Evolutionary conservation across 1,140 invertebrate species (phyloP), one percentile per base, ranked within the genome.

Genomic region (Heliconius nattereri): DNA sequence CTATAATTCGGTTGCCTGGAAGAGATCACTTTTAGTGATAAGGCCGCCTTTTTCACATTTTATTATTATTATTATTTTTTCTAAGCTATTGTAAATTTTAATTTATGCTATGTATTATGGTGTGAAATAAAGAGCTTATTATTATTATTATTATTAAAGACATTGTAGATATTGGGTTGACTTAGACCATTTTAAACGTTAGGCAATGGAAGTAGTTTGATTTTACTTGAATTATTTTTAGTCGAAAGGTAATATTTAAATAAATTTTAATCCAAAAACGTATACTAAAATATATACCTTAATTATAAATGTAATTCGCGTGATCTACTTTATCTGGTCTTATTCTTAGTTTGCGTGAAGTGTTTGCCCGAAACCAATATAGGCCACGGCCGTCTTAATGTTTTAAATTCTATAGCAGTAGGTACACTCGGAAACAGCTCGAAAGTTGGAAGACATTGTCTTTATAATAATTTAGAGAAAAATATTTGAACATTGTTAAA

Each of bases 391-490:
- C 23, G 60, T 66, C 60, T 66, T 66, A 66, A 66, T 26, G 60
- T 66, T 66, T 66, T 66, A 26, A 66, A 66, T 66, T 66, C 60
- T 66, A 66, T 66, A 26, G 60, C 29, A 66, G 60, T 66, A 66
- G 8, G 20, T 29, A 57, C 54, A 26, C n/a, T n/a, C n/a, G n/a
- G n/a, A n/a, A n/a, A n/a, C 54, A 26, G 11, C 60, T 66, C 60
- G 23, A 16, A 66, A 66, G 9, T 66, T 66, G 60, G 60, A 66
- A 66, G 60, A 66, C 60, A 26, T 66, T 73, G 45, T 40, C 40
- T 73, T 73, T 26, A 73, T 23, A 73, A 73, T 73, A 73, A n/a
- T 49, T 73, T 45, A 20, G 45, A 73, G 72, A 8, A 73, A 8
- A 49, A 9, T 73, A 45, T 73, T 49, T 45, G n/a, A 19, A 49